These are phyloP conservation scores for Telmatochromis sp. DNA, from an alignment of 2,113 vertebrate species.

Conservation along the genomic window DNA sequence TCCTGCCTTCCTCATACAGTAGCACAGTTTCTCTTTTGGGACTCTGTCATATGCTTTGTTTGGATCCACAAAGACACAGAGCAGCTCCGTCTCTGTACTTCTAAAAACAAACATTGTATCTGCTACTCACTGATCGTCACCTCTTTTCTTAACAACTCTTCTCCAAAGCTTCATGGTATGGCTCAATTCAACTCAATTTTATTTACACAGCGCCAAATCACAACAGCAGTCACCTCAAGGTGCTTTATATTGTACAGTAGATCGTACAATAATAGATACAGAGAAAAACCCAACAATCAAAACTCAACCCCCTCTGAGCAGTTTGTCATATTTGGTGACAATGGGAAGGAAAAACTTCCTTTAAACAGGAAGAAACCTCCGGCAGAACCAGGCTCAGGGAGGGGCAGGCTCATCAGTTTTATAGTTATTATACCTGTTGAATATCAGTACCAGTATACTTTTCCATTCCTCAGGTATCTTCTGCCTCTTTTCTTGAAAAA, in stretches of 20 bases:
- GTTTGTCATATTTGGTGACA: accelerated
- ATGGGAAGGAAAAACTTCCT: too few species aligned
- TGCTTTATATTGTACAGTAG: accelerated
- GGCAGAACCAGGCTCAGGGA: too few species aligned
- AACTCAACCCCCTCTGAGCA: too few species aligned
- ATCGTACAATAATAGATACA: background rate
- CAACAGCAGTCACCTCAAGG: background rate
- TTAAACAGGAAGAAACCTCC: background rate
- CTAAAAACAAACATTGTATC: background rate
- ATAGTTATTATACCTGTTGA: accelerated
- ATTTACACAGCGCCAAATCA: accelerated
- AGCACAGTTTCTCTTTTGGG: background rate
- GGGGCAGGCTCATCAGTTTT: accelerated
- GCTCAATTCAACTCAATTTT: background rate
- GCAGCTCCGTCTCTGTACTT: background rate
- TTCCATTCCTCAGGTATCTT: too few species aligned
- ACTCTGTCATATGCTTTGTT: background rate
- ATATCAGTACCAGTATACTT: too few species aligned
- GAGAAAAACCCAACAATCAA: background rate
- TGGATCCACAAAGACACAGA: background rate
- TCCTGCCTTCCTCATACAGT: background rate
- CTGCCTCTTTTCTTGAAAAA: too few species aligned
- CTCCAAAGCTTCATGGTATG: background rate
- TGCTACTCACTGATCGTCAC: background rate
- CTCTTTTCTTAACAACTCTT: background rate